Conservation (phyloP, 1,140 invertebrate species). For the Sycophila sp. region DNA sequence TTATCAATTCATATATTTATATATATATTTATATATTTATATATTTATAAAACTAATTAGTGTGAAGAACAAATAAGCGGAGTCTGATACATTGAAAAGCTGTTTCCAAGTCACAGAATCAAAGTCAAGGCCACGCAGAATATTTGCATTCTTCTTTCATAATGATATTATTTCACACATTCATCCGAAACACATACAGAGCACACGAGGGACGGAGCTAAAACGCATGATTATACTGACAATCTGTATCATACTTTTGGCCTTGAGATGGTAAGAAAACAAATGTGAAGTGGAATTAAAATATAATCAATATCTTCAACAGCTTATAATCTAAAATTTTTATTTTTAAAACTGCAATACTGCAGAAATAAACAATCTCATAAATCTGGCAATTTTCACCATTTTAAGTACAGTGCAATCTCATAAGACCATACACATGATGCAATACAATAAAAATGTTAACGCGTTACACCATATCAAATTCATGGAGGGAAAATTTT, state of each 20-base stretch:
- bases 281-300: conserved; percentile 30
- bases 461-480: neutral
- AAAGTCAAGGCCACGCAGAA: conserved; percentile 61
- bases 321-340: conserved; percentile 19
- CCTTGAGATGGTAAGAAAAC: conserved; percentile 14
- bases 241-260: conserved; percentile 31
- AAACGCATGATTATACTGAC: conserved; percentile 47
- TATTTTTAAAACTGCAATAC: conserved; percentile 13
- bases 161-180: conserved; percentile 39
- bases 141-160: conserved; percentile 44
- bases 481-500: neutral
- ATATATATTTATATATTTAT: conserved; percentile 44
- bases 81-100: conserved; percentile 57
- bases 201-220: conserved; percentile 59
- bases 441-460: conserved; percentile 22
- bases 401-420: conserved; percentile 26
- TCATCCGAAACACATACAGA: conserved; percentile 41
- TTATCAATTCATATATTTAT: conserved; percentile 43
- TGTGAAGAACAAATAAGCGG: conserved; percentile 61
- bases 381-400: conserved; percentile 12
- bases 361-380: conserved; percentile 21
- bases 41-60: conserved; percentile 48
- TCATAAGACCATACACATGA: conserved; percentile 15
- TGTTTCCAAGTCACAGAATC: conserved; percentile 58
- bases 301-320: conserved; percentile 5